Conservation (phyloP, 2,797 vertebrate species). For the Gobio occitaniae region DNA sequence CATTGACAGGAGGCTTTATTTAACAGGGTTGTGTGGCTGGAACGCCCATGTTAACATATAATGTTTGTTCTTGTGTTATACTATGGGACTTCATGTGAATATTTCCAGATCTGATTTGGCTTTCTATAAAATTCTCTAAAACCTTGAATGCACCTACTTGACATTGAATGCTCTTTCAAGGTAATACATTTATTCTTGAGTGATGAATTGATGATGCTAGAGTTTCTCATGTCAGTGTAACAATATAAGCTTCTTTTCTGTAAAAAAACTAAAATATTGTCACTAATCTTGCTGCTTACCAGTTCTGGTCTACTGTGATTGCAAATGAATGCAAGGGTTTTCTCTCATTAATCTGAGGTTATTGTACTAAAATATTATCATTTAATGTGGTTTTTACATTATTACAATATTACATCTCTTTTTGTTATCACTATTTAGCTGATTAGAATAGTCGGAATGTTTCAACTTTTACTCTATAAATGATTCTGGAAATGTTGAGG, state of each 20-base stretch:
- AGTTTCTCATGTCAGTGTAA: conserved; percentile 18
- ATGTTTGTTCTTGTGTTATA: neutral
- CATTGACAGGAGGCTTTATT: neutral
- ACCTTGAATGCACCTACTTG: neutral
- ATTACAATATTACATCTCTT: neutral
- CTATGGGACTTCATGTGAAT: neutral
- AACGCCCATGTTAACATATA: neutral
- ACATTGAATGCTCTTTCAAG: neutral
- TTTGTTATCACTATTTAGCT: conserved; percentile 15
- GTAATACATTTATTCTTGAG: conserved; percentile 8
- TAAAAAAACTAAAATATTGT: neutral
- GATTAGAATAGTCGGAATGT: conserved; percentile 18
- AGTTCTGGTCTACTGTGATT: conserved; percentile 40
- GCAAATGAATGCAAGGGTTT: conserved; percentile 12
- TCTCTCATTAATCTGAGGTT: neutral
- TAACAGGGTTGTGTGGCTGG: neutral
- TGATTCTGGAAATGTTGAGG: conserved; percentile 2
- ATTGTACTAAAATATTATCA: neutral
- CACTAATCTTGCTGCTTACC: conserved; percentile 29
- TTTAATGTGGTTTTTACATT: conserved; percentile 14
- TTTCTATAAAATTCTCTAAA: conserved; percentile 19
- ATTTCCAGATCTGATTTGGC: neutral
- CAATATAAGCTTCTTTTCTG: conserved; percentile 20
- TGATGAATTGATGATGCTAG: conserved; percentile 2
- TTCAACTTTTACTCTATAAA: conserved; percentile 17